These are phyloP conservation scores for Beris morrisii DNA, from an alignment of 2,888 invertebrate species.

Conservation along the genomic window DNA sequence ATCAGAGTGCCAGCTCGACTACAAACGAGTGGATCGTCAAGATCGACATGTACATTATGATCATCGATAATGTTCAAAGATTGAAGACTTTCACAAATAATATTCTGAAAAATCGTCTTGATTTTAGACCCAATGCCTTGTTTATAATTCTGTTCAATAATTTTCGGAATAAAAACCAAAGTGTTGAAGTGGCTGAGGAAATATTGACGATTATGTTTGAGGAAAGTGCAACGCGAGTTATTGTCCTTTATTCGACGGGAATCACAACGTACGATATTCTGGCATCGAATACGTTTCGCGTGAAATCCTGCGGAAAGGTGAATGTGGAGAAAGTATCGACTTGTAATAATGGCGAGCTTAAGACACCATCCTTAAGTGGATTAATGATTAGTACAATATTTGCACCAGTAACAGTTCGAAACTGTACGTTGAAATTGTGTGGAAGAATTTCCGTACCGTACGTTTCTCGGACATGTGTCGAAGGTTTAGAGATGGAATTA, in stretches of 20 bases:
- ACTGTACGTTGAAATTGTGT: constrained; percentile 59
- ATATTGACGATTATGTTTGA: constrained; percentile 47
- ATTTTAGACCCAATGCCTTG: background rate
- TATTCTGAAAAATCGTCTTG: background rate
- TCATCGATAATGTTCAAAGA: background rate
- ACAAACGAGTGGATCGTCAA: no score
- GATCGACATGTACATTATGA: no score
- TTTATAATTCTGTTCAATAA: constrained; percentile 53
- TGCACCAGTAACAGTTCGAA: constrained; percentile 52
- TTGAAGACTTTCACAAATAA: background rate
- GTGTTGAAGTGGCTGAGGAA: constrained; percentile 41
- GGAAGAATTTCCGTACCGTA: constrained; percentile 60
- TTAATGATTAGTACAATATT: constrained; percentile 1
- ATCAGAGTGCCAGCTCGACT: no score
- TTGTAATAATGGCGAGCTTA: constrained; percentile 45
- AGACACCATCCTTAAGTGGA: constrained; percentile 42
- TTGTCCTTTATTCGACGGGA: constrained; percentile 48
- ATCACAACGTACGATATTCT: constrained; percentile 47
- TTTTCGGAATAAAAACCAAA: constrained; percentile 38
- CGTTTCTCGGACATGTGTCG: constrained; percentile 53
- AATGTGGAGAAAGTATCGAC: constrained; percentile 43
- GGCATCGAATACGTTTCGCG: constrained; percentile 50
- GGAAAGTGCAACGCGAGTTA: constrained; percentile 49
- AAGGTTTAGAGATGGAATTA: constrained; percentile 58
- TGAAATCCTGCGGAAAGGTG: constrained; percentile 45